phyloP scores from a whole-genome alignment of 2,113 vertebrate genomes.

The Pseudorasbora parva region DNA sequence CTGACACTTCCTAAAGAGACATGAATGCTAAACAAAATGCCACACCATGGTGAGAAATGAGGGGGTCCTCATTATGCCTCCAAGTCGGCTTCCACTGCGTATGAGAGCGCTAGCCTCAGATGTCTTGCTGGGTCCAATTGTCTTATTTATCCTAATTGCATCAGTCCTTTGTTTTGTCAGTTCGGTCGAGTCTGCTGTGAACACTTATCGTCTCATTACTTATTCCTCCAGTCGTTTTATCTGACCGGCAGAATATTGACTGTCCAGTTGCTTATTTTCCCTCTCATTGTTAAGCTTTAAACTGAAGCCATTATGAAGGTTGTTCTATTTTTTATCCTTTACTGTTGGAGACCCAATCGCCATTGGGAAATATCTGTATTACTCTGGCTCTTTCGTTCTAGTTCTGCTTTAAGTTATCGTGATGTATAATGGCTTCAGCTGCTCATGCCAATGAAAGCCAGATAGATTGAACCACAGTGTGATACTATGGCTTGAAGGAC shows the following conservation, averaged over 20 bases:
- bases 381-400: neutral
- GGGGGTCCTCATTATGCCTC: neutral
- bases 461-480: neutral
- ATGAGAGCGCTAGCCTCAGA: neutral
- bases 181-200: constrained; percentile 1
- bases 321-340: too few species aligned
- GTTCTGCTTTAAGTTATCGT: neutral
- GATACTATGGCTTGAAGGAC: neutral
- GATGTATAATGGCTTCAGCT: neutral
- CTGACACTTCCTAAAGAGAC: neutral
- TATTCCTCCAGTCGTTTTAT: neutral
- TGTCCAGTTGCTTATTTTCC: neutral
- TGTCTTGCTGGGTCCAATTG: neutral
- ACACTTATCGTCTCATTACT: neutral
- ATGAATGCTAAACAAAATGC: constrained; percentile 2
- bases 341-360: neutral
- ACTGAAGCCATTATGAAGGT: neutral
- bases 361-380: neutral
- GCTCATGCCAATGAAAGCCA: neutral
- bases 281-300: neutral
- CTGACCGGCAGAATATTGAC: neutral
- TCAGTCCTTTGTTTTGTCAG: neutral
- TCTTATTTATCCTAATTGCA: constrained; percentile 13
- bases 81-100: neutral
- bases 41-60: constrained; percentile 29